Conservation (phyloP, 2,888 invertebrate species). For the Alviniconcha strummeri region DNA sequence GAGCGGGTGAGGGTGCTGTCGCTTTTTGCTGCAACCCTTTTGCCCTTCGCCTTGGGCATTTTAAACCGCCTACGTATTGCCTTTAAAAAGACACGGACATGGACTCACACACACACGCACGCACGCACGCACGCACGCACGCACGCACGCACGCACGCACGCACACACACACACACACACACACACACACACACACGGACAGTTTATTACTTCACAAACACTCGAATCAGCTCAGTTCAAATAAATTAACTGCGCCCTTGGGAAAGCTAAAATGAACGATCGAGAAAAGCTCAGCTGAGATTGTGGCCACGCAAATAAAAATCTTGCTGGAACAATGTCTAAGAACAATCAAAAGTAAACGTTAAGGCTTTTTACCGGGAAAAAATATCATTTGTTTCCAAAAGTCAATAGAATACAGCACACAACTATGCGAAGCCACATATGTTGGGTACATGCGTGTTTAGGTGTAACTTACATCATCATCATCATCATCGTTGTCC, state of each 20-base stretch:
- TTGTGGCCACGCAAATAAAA: neutral
- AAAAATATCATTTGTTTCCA: neutral
- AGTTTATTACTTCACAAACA: neutral
- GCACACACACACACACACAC: neutral
- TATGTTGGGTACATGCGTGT: no score
- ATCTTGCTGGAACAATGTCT: neutral
- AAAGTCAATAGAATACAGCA: no score
- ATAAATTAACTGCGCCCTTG: no score
- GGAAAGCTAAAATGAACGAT: no score
- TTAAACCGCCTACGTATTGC: neutral
- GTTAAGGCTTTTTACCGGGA: neutral
- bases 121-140: constrained; percentile 17
- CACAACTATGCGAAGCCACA: no score
- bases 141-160: neutral
- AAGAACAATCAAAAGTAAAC: neutral
- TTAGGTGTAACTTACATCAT: neutral
- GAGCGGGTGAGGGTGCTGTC: no score
- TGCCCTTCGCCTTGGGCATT: neutral
- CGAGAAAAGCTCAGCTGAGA: no score
- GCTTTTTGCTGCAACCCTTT: no score
- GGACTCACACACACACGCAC: constrained; percentile 13
- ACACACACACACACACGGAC: constrained; percentile 14
- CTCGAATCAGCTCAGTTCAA: neutral
- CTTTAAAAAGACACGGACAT: neutral
- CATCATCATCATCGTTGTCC: neutral